Base-by-base conservation (phyloP, 2,113 vertebrate genomes). In the Gnathonemus echidnorhynchus region DNA sequence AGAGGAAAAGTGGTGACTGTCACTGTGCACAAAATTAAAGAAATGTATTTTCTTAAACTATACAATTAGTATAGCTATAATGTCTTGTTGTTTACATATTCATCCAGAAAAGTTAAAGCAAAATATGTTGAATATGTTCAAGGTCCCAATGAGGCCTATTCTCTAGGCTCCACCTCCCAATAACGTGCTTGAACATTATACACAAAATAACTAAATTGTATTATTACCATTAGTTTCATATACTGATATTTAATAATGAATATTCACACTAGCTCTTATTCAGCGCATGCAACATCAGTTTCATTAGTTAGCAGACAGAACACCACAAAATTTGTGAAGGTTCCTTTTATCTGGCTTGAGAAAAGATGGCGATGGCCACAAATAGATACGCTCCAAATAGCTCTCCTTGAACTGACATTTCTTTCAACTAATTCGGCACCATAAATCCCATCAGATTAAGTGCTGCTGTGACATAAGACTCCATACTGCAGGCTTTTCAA, bases 371-470 rank as follows among this genome's bases (percentile, higher is more conserved):
- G 35, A 46, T 15, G 3, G 13, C 85, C 85, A 31, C 35, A 87
- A 88, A 91, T 91, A 87, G 89, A 88, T 66, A 11, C 48, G 92
- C 92, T 90, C 90, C 88, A 91, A 94, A 95, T 94, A 95, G 93
- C 88, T 89, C 92, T 90, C 93, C 94, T 95, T 94, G 91, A 93
- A 92, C 90, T 92, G 92, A 91, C 92, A 92, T 92, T 92, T 92
- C 91, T 91, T 89, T 90, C 87, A 91, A 91, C 92, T 92, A 90
- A 91, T 52, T 89, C 88, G 90, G 88, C 19, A 66, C 90, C 89
- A 80, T 86, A 91, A 92, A 90, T 93, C 90, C 89, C 88, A 93
- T 87, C 56, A 92, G 89, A 83, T 66, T 66, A 77, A 86, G 48
- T 66, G 42, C 87, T 56, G 77, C 89, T 86, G 91, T 89, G 83